phyloP scores from a whole-genome alignment of 1,140 invertebrate species.

The Adelges cooleyi region DNA sequence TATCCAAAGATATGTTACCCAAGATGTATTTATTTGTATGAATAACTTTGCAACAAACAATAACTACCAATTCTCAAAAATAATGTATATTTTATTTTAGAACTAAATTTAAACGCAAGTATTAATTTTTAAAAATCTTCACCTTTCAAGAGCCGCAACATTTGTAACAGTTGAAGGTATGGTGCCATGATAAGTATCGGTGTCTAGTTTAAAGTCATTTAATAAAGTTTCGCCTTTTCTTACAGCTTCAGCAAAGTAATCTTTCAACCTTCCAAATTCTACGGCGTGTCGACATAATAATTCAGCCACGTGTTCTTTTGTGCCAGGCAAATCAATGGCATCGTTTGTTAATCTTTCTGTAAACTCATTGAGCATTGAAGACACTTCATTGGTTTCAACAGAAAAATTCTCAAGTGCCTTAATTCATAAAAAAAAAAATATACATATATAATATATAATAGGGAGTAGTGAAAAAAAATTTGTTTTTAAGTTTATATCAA shows the following conservation, averaged over 20 bases:
- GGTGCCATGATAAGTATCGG: constrained; percentile 34
- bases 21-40: no score
- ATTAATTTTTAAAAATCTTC: no score
- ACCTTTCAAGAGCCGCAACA: constrained; percentile 85
- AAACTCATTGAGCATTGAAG: constrained; percentile 67
- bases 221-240: constrained; percentile 74
- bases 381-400: constrained; percentile 75
- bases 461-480: no score
- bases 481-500: no score
- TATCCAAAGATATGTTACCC: no score
- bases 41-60: no score
- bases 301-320: constrained; percentile 7
- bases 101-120: no score
- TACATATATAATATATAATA: neutral
- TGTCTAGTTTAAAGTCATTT: constrained; percentile 44
- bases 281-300: constrained; percentile 27
- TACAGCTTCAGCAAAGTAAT: constrained; percentile 67
- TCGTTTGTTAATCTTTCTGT: constrained; percentile 60
- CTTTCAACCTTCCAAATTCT: constrained; percentile 57
- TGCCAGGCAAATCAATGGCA: constrained; percentile 28
- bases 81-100: no score
- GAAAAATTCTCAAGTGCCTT: constrained; percentile 92
- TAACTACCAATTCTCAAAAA: no score
- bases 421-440: neutral
- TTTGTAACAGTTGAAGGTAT: constrained; percentile 62